A percentile compares a stretch with the other conserved stretches of the same genome.
phyloP scores from a whole-genome alignment of 2,888 invertebrate species.

The Leucozona laternaria region DNA sequence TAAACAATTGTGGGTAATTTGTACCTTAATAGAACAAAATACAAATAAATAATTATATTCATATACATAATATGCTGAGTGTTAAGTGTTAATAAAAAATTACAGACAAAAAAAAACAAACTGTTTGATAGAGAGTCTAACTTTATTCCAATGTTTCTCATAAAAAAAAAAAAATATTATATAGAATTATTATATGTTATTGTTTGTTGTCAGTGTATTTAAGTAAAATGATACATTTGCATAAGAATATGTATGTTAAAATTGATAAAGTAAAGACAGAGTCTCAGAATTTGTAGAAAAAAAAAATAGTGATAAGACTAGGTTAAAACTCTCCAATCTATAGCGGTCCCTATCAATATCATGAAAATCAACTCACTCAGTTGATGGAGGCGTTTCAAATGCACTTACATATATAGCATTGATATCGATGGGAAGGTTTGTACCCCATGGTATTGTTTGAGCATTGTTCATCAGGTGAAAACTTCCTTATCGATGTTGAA shows the following conservation, averaged over 20 bases:
- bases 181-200: conserved; percentile 12
- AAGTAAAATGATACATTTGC: neutral
- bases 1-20: conserved; percentile 29
- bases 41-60: neutral
- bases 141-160: conserved; percentile 58
- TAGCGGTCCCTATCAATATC: neutral
- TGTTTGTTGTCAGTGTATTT: conserved; percentile 41
- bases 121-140: conserved; percentile 47
- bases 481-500: neutral
- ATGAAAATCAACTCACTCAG: neutral
- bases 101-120: conserved; percentile 18
- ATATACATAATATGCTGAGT: conserved; percentile 50
- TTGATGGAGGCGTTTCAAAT: neutral
- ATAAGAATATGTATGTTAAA: conserved; percentile 17
- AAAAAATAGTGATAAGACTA: neutral
- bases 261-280: neutral
- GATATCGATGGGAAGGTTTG: neutral
- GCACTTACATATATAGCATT: no score
- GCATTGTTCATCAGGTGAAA: no score
- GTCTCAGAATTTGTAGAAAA: conserved; percentile 7
- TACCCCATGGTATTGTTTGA: neutral
- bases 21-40: conserved; percentile 12
- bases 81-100: conserved; percentile 44
- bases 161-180: neutral
- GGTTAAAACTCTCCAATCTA: neutral